Evolutionary conservation across 1,140 invertebrate genomes (phyloP).

Genomic region (Anoplophora glabripennis): DNA sequence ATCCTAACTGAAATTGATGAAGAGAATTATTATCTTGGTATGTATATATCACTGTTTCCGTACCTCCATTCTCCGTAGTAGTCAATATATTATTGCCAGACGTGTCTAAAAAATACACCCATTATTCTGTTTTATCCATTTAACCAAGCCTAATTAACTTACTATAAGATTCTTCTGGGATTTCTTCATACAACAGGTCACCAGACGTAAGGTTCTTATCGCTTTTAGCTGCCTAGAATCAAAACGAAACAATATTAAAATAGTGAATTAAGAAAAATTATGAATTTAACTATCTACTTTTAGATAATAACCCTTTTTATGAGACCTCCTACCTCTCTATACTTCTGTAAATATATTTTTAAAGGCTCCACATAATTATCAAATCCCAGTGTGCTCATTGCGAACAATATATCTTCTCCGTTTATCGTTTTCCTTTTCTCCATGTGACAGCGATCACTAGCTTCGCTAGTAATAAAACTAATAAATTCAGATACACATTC

Average conservation of each 20-base stretch:
- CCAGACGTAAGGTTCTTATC: conserved; percentile 43
- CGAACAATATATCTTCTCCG: conserved; percentile 96
- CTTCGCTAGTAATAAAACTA: conserved; percentile 98
- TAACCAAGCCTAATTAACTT: conserved; percentile 30
- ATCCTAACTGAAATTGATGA: conserved; percentile 47
- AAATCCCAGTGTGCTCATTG: conserved; percentile 95
- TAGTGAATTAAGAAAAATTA: background rate
- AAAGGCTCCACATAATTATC: conserved; percentile 98
- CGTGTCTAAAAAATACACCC: conserved; percentile 37
- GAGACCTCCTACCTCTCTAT: conserved; percentile 70
- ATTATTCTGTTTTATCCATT: conserved; percentile 7
- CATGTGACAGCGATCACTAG: conserved; percentile 92
- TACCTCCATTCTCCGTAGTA: conserved; percentile 34
- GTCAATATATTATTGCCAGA: conserved; percentile 32
- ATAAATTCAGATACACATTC: conserved; percentile 99
- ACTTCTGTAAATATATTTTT: conserved; percentile 95
- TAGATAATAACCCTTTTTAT: conserved; percentile 9
- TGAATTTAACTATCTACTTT: background rate
- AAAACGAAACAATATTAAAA: background rate
- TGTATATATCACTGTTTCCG: conserved; percentile 47
- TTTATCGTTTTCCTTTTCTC: conserved; percentile 99
- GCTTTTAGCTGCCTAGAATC: conserved; percentile 44
- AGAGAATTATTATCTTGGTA: conserved; percentile 45
- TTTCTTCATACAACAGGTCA: conserved; percentile 43
- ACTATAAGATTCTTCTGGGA: conserved; percentile 43